These are phyloP conservation scores for Mechanitis messenoides DNA, from an alignment of 2,888 invertebrate genomes.

Conservation along the genomic window DNA sequence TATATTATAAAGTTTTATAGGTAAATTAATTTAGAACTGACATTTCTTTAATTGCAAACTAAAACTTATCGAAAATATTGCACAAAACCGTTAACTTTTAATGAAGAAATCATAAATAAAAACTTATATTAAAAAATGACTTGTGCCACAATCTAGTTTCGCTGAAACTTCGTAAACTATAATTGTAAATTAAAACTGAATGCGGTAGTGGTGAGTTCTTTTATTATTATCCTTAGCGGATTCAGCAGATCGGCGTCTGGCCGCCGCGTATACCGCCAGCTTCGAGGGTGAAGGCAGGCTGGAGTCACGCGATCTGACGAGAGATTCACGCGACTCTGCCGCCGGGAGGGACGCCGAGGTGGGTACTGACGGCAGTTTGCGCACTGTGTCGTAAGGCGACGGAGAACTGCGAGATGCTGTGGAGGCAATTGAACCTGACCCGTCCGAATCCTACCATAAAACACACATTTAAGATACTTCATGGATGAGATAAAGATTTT, in stretches of 20 bases:
- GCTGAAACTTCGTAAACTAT: too few species aligned
- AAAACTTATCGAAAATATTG: background rate
- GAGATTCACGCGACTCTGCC: conserved; percentile 70
- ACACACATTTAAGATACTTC: background rate
- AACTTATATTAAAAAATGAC: conserved; percentile 9
- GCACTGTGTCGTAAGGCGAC: conserved; percentile 64
- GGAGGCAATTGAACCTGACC: conserved; percentile 69
- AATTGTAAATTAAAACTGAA: conserved; percentile 77
- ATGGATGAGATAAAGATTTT: too few species aligned
- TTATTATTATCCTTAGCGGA: conserved; percentile 77
- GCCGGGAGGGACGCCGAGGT: conserved; percentile 71
- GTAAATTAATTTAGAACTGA: too few species aligned
- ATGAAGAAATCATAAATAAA: conserved; percentile 12
- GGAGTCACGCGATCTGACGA: conserved; percentile 65
- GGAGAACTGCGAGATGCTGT: conserved; percentile 66
- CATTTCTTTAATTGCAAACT: background rate
- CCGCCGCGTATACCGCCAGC: conserved; percentile 76
- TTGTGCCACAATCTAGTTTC: background rate
- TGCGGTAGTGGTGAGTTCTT: conserved; percentile 79
- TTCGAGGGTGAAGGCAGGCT: conserved; percentile 80
- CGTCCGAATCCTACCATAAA: conserved; percentile 55
- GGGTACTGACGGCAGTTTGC: conserved; percentile 67
- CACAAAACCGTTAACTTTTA: too few species aligned
- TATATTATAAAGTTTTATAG: too few species aligned
- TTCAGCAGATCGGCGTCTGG: conserved; percentile 74